Base-by-base conservation (phyloP, 37 sponge, comb jelly and placozoan genomes). In the Chondrosia reniformis region DNA sequence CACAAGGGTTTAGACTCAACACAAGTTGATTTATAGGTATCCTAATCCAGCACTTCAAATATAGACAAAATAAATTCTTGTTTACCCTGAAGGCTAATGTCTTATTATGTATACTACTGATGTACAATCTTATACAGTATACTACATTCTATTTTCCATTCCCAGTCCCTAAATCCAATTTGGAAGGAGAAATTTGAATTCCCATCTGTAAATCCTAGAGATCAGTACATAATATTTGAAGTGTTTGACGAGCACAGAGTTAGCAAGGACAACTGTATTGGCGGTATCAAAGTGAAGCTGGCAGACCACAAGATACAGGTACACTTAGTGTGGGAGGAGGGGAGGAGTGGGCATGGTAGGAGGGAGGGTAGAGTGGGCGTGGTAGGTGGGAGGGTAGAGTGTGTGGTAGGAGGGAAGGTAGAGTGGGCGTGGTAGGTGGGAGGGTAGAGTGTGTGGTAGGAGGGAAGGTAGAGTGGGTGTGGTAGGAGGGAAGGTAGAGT, bases 111-210 rank as follows among this genome's bases (percentile, higher is more conserved):
- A 49, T 15, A 19, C 52, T 49, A 15, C 15, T 10, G 10, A 49
- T 49, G 15, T 15, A 49, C 15, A 49, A 49, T 10, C 15, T 49
- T 19, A 19, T 19, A 36, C 33, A 5, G 19, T 19, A 66, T 31
- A 63, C 46, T 52, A 24, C 19, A 65, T 1, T 42, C 32, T 30
- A 27, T 28, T 43, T 17, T 67, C 45, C 44, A 37, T 62, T 0
- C 75, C 21, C 57, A 93, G 93, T 87, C 89, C 0, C 54, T 85
- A 28, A 83, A 80, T 31, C 93, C 93, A 40, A 72, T 75, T 45
- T 93, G 93, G 93, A 88, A 83, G 44, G 87, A 88, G 62, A 62
- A 32, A 30, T 76, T 93, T 66, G 78, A 77, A 52, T 93, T 93
- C 36, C 67, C 67, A 8, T 40, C 39, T 12, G 76, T 89, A 17